A percentile compares a stretch with the other conserved stretches of the same genome.
Evolutionary conservation across 2,888 invertebrate genomes (phyloP).

Genomic region (Xestoiulus laeticollis): DNA sequence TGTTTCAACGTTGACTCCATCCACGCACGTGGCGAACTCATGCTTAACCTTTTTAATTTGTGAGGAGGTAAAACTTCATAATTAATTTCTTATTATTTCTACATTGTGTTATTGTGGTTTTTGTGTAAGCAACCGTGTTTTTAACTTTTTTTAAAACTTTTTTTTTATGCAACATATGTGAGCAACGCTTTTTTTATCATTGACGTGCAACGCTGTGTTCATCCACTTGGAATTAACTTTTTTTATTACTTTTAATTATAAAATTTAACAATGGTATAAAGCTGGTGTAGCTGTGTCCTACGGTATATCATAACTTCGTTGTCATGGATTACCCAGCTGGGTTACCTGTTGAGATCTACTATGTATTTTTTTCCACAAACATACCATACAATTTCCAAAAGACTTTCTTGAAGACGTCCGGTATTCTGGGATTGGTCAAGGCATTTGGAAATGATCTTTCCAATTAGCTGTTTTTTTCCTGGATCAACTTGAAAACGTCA

Average conservation of each 20-base stretch:
- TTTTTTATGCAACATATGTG: not conserved
- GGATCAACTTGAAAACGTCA: not conserved
- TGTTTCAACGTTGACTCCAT: not conserved
- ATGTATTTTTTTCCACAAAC: not conserved
- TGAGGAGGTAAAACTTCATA: not conserved
- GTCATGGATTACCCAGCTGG: not conserved
- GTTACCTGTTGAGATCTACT: too few relatives aligned
- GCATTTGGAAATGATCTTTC: not conserved
- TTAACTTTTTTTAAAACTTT: not conserved
- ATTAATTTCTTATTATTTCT: constrained; percentile 4
- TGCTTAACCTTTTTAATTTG: not conserved
- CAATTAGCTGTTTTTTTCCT: not conserved
- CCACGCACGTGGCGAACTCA: not conserved
- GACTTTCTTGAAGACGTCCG: too few relatives aligned
- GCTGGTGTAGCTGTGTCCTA: not conserved
- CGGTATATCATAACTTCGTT: not conserved
- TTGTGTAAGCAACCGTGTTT: not conserved
- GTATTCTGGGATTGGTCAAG: not conserved
- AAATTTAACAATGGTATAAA: not conserved
- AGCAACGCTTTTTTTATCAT: too few relatives aligned
- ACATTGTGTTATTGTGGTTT: not conserved
- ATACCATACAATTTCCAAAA: too few relatives aligned
- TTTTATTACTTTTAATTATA: not conserved
- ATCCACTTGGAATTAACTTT: not conserved
- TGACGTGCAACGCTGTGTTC: too few relatives aligned